phyloP scores from a whole-genome alignment of 1,140 invertebrate genomes.

The Polyergus mexicanus region DNA sequence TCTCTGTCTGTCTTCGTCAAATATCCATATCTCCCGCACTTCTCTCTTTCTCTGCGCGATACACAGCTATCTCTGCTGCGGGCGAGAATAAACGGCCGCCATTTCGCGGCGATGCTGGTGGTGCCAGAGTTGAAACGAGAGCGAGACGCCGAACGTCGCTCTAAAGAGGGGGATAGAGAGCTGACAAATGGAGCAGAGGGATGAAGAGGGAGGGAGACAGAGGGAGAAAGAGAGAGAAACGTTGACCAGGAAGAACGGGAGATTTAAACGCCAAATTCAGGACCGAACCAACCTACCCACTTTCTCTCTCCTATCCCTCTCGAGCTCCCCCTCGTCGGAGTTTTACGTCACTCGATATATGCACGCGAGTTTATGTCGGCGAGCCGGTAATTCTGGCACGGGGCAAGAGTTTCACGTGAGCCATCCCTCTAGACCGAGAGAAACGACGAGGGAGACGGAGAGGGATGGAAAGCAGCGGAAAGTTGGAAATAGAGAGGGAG shows the following conservation, averaged over 20 bases:
- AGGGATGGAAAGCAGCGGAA: not conserved
- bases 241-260: slow-evolving; percentile 38
- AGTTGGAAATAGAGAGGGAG: not conserved
- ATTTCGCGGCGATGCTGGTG: slow-evolving; percentile 75
- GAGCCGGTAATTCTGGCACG: slow-evolving; percentile 80
- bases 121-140: slow-evolving; percentile 40
- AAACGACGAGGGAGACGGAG: not conserved
- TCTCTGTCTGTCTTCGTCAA: not conserved
- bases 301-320: slow-evolving; percentile 5
- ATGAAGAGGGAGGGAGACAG: not conserved
- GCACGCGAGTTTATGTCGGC: slow-evolving; percentile 79
- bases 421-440: slow-evolving; percentile 24
- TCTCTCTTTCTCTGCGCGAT: slow-evolving; percentile 50
- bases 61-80: slow-evolving; percentile 65
- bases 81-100: slow-evolving; percentile 76
- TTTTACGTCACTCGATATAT: slow-evolving; percentile 83
- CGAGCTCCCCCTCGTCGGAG: slow-evolving; percentile 63
- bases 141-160: slow-evolving; percentile 27
- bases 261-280: slow-evolving; percentile 79
- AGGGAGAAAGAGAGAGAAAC: slow-evolving; percentile 17
- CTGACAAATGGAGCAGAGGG: slow-evolving; percentile 1
- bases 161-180: slow-evolving; percentile 30
- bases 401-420: slow-evolving; percentile 78
- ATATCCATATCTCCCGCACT: slow-evolving; percentile 35
- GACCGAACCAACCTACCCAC: slow-evolving; percentile 38